Base-by-base conservation (phyloP, 2,888 invertebrate genomes). In the Mimumesa dahlbomi region DNA sequence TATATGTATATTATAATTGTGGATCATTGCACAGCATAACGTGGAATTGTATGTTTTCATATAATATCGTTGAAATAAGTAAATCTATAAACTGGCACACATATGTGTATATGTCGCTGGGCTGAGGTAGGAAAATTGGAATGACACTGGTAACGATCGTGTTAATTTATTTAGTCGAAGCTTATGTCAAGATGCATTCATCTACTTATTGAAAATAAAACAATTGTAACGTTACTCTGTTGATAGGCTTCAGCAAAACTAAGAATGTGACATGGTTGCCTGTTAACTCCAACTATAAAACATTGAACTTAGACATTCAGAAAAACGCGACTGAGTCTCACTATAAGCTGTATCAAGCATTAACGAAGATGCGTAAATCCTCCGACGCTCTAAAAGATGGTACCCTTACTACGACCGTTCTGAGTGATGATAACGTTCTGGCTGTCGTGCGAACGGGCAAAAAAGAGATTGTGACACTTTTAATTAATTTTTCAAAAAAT, bases 241-340 rank as follows among this genome's bases (percentile, higher is more conserved):
- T 29, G 0, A 3, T 16, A 84, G 84, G 83, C 22, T 86, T 85
- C 52, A 82, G 74, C 9, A 92, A 92, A 0, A 88, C 82, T 0
- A 84, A 85, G 0, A 85, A n/a, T n/a, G n/a, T 87, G 0, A 93
- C 94, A 0, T 95, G 95, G 95, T 84, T 95, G 3, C 95, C 95
- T 0, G 92, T 95, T 1, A 91, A 94, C 71, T 88, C 89, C 0
- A 92, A 93, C 49, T 94, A 92, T 81, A 82, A 88, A 52, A 84
- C 83, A 0, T 81, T 93, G 0, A 95, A 95, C 83, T 90, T 95
- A 9, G 90, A 90, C 50, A 82, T 84, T 0, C 92, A 95, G 79
- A 90, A 88, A 25, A 14, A 14, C 0, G 82, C 81, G 0, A 80
- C 83, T 0, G 88, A 87, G 2, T 94, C 94, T 34, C 93, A 94